Evolutionary conservation across 2,113 vertebrate genomes (phyloP).

Genomic region (Burhinus bistriatus): DNA sequence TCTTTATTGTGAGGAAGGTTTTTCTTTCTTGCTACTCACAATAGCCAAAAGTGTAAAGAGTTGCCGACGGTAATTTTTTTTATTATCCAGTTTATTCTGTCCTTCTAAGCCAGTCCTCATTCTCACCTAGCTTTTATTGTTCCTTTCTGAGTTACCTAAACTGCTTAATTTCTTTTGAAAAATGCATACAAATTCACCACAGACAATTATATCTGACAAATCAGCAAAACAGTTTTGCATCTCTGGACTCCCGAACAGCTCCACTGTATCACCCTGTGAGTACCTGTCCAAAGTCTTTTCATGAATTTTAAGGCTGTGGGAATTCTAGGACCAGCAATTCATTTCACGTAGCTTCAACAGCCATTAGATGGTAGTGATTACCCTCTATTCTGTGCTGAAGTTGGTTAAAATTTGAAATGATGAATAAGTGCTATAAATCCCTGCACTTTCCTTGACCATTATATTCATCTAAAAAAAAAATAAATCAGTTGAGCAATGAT

Average conservation of each 20-base stretch:
- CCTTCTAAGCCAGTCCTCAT: not conserved
- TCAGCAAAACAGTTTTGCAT: constrained; percentile 1
- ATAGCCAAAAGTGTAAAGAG: not conserved
- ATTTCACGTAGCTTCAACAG: not conserved
- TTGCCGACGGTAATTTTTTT: not conserved
- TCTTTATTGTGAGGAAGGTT: not conserved
- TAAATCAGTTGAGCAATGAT: not conserved
- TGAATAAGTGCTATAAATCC: constrained; percentile 38
- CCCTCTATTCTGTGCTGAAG: constrained; percentile 11
- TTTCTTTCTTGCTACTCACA: not conserved
- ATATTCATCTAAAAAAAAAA: not conserved
- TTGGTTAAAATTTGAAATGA: constrained; percentile 7
- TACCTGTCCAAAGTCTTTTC: not conserved
- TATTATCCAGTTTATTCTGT: not conserved
- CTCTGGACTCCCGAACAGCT: not conserved
- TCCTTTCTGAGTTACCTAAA: not conserved
- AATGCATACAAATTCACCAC: not conserved
- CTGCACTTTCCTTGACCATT: constrained; percentile 19
- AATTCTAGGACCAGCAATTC: not conserved
- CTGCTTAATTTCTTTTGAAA: not conserved
- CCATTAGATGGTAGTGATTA: constrained; percentile 13
- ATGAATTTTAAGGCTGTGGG: constrained; percentile 10
- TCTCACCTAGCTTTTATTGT: not conserved
- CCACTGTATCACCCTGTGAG: not conserved
- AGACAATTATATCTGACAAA: constrained; percentile 12